A percentile compares a stretch with the other conserved stretches of the same genome.
Conservation (phyloP, 2,888 invertebrate genomes). For the Colostygia pectinataria region DNA sequence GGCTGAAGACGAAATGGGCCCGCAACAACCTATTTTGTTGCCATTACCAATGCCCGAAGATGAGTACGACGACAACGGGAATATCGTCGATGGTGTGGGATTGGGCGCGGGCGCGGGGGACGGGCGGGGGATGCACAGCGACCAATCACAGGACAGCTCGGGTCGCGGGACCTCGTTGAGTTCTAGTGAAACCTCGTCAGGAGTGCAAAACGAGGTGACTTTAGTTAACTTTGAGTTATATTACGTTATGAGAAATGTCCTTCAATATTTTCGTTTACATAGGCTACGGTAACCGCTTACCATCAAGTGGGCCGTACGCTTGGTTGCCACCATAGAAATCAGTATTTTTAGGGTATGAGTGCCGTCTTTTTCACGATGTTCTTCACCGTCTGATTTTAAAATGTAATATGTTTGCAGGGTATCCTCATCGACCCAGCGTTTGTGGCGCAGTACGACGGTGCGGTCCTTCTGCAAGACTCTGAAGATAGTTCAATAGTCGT, state of each 20-base stretch:
- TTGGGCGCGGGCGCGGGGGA: conserved; percentile 70
- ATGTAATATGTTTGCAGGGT: conserved; percentile 53
- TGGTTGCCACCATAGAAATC: no score
- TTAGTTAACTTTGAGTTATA: no score
- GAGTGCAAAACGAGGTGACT: conserved; percentile 59
- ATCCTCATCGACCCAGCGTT: conserved; percentile 58
- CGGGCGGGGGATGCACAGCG: conserved; percentile 73
- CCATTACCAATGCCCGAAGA: conserved; percentile 42
- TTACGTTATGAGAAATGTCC: no score
- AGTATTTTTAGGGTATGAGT: no score
- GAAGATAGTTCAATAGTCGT: conserved; percentile 34
- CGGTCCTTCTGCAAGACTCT: conserved; percentile 37
- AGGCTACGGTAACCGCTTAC: no score
- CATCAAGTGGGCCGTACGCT: no score
- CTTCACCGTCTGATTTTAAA: no score
- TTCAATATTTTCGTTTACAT: no score
- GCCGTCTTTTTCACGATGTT: no score
- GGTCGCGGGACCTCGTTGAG: conserved; percentile 67
- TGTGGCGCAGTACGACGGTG: conserved; percentile 46
- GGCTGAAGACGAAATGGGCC: conserved; percentile 38
- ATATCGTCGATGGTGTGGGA: conserved; percentile 50
- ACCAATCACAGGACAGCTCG: conserved; percentile 70
- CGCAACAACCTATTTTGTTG: conserved; percentile 26
- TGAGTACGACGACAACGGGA: conserved; percentile 58
- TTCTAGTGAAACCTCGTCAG: conserved; percentile 64